Evolutionary conservation across 1,140 invertebrate species (phyloP).

Genomic region (Adoxophyes honmai): DNA sequence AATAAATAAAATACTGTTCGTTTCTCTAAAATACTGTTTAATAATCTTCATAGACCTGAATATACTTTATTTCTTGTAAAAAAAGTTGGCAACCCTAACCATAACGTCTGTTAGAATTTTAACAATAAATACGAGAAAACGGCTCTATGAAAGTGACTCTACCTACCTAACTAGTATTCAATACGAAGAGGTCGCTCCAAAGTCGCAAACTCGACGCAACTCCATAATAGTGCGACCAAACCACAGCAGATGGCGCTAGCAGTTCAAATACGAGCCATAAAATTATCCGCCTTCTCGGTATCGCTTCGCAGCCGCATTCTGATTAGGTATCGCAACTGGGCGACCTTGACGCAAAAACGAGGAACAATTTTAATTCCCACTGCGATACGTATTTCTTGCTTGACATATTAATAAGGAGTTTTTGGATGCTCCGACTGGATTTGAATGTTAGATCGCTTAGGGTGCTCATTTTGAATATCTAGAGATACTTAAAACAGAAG

Average conservation of each 20-base stretch:
- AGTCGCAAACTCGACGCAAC: background rate
- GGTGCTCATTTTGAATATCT: too few species aligned
- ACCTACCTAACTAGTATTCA: too few species aligned
- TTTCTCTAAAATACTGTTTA: too few species aligned
- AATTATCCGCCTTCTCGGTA: slow-evolving; percentile 42
- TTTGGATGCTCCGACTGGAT: slow-evolving; percentile 21
- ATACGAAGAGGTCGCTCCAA: background rate
- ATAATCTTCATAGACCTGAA: too few species aligned
- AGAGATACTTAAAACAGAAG: too few species aligned
- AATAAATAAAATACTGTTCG: too few species aligned
- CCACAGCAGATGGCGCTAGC: slow-evolving; percentile 44
- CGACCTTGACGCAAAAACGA: slow-evolving; percentile 68
- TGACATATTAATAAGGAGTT: slow-evolving; percentile 52
- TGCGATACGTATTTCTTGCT: slow-evolving; percentile 40
- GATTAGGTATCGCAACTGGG: slow-evolving; percentile 61
- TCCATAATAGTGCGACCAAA: slow-evolving; percentile 17
- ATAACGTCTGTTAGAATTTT: too few species aligned
- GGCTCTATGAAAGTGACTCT: too few species aligned
- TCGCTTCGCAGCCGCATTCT: slow-evolving; percentile 32
- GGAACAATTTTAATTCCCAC: slow-evolving; percentile 55
- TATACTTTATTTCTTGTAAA: too few species aligned
- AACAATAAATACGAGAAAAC: too few species aligned
- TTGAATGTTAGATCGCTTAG: too few species aligned
- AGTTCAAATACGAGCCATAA: slow-evolving; percentile 21
- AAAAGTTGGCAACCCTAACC: too few species aligned